Conservation (phyloP, 2,113 vertebrate genomes). For the Dolichotis patagonum region DNA sequence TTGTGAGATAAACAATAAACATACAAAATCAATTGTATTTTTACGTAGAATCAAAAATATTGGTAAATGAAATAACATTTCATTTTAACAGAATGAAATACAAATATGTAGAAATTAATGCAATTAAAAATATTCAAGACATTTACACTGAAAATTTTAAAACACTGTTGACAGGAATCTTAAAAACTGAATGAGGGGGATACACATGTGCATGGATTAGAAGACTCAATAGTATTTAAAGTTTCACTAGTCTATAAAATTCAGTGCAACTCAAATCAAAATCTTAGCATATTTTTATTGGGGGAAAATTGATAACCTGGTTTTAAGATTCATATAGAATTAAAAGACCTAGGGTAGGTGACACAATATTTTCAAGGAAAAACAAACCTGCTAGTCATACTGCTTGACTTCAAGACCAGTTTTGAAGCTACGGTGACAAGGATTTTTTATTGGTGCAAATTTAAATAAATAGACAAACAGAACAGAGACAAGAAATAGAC, state of each 20-base stretch:
- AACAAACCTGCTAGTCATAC: not conserved
- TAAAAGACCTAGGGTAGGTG: not conserved
- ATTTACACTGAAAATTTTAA: constrained; percentile 40
- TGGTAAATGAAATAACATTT: not conserved
- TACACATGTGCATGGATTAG: not conserved
- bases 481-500: not conserved
- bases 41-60: not conserved
- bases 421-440: not conserved
- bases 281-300: not conserved
- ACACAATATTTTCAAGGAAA: not conserved
- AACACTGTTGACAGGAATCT: not conserved
- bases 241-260: not conserved
- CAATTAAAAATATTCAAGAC: not conserved
- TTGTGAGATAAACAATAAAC: not conserved
- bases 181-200: not conserved
- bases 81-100: not conserved
- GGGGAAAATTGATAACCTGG: not conserved
- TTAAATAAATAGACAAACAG: not conserved
- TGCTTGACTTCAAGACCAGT: not conserved
- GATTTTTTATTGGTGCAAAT: not conserved
- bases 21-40: not conserved
- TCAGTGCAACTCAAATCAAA: not conserved
- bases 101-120: not conserved
- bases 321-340: not conserved
- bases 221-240: not conserved